Conservation (phyloP, 1,140 invertebrate species). For the Argopecten irradians region DNA sequence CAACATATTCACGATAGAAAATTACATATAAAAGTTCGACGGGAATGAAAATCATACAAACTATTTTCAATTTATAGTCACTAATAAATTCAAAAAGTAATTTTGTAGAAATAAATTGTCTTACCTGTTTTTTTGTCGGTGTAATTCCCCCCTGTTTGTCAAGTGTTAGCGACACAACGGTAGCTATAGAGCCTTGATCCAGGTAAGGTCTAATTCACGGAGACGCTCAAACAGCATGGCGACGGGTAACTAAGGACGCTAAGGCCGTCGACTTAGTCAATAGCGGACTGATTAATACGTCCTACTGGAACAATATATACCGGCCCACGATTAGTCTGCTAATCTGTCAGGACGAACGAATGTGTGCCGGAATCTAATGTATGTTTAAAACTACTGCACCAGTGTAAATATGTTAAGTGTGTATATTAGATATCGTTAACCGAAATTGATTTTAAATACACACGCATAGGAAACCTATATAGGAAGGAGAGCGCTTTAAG, state of each 20-base stretch:
- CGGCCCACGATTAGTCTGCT: background rate
- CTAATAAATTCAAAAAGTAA: background rate
- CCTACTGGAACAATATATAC: constrained; percentile 9
- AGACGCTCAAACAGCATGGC: constrained; percentile 19
- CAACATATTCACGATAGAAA: background rate
- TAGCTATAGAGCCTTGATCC: background rate
- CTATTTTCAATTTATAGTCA: background rate
- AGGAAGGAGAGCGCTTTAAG: background rate
- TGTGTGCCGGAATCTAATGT: constrained; percentile 5
- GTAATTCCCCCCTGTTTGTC: constrained; percentile 8
- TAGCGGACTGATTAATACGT: background rate
- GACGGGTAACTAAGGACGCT: constrained; percentile 19
- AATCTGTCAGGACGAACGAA: background rate
- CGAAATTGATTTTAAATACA: constrained; percentile 4
- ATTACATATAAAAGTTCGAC: background rate
- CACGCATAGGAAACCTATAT: no score
- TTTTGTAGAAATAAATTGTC: background rate
- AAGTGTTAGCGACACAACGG: constrained; percentile 20
- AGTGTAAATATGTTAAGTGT: background rate
- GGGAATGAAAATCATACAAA: background rate
- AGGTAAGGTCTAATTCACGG: constrained; percentile 15
- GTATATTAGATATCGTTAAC: background rate
- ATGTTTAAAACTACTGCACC: constrained; percentile 9
- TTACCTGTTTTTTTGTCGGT: background rate
- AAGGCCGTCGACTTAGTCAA: constrained; percentile 14